Percentiles rank a stretch among this genome's conserved stretches.
Conservation (phyloP, 2,888 invertebrate species). For the Alloscopus bannaensis region DNA sequence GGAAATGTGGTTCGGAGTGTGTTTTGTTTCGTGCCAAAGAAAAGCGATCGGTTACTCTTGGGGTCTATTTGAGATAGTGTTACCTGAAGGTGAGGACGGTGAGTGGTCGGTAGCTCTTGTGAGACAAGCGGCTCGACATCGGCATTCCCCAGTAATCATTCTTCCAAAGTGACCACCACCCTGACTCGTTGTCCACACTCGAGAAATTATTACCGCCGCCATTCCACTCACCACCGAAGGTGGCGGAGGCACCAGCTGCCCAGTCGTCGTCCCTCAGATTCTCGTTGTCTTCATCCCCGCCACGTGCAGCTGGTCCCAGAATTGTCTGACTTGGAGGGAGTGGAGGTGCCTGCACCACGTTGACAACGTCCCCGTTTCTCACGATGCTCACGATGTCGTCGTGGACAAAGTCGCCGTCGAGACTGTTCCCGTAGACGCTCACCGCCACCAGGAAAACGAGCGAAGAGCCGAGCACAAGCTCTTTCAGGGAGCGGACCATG, state of each 20-base stretch:
- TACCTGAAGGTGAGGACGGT: conserved; percentile 90
- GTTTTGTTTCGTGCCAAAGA: no score
- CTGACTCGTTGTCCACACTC: conserved; percentile 79
- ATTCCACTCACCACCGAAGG: no score
- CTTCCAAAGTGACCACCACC: conserved; percentile 80
- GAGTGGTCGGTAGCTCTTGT: conserved; percentile 91
- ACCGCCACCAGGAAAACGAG: conserved; percentile 53
- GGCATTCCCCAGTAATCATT: conserved; percentile 95
- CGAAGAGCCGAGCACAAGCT: conserved; percentile 1
- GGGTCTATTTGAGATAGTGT: no score
- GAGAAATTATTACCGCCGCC: background rate
- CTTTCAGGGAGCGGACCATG: background rate
- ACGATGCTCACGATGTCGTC: conserved; percentile 91
- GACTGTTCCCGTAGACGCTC: conserved; percentile 81
- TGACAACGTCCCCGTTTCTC: conserved; percentile 85
- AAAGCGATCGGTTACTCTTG: no score
- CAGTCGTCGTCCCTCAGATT: background rate
- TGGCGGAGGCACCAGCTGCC: background rate
- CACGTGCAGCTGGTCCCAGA: background rate
- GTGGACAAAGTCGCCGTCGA: conserved; percentile 89
- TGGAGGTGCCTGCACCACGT: conserved; percentile 17
- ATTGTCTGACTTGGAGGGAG: no score
- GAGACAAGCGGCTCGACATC: conserved; percentile 87
- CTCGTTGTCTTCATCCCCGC: conserved; percentile 2
- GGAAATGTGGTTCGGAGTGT: no score